Conservation (phyloP, 1,140 invertebrate species). For the Drosophila repletoides region DNA sequence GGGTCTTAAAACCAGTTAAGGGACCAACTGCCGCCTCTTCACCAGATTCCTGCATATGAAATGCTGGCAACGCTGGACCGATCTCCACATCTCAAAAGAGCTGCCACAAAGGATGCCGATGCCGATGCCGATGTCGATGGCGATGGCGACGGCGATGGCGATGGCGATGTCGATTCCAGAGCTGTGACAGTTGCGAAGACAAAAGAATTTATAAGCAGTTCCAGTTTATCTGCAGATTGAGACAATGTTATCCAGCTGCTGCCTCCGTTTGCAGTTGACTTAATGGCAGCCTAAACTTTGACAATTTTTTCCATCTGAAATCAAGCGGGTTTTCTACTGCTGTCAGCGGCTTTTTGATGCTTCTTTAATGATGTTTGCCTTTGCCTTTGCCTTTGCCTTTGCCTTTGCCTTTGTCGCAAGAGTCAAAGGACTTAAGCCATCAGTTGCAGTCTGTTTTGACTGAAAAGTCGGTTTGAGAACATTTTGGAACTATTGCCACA, state of each 20-base stretch:
- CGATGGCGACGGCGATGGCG: too few species aligned
- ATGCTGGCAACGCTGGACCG: constrained; percentile 13
- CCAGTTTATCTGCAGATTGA: constrained; percentile 66
- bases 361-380: constrained; percentile 33
- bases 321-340: constrained; percentile 19
- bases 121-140: too few species aligned
- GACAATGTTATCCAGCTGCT: constrained; percentile 50
- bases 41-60: constrained; percentile 59
- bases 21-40: background rate
- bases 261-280: constrained; percentile 43
- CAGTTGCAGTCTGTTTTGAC: background rate
- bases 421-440: background rate
- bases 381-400: too few species aligned
- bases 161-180: too few species aligned
- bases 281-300: constrained; percentile 46
- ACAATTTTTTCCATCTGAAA: constrained; percentile 17
- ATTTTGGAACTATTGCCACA: constrained; percentile 8
- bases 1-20: constrained; percentile 6
- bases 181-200: constrained; percentile 48
- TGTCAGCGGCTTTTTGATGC: constrained; percentile 30
- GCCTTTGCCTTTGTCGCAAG: too few species aligned
- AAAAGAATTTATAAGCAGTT: constrained; percentile 78
- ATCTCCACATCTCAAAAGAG: constrained; percentile 30
- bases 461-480: background rate
- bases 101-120: constrained; percentile 6